phyloP scores from a whole-genome alignment of 2,888 invertebrate species.

The Xestoiulus laeticollis region DNA sequence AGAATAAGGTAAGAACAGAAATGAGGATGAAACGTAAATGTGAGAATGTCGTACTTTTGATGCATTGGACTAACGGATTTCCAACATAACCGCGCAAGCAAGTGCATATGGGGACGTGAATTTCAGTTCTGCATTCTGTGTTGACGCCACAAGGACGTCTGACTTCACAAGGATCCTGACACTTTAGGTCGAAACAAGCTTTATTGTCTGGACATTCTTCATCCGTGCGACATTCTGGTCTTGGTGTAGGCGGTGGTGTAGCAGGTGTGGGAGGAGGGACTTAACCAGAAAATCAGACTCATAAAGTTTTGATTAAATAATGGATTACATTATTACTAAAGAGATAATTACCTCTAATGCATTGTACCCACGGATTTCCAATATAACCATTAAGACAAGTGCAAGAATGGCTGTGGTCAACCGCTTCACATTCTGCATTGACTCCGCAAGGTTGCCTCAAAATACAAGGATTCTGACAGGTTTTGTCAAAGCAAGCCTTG shows the following conservation, averaged over 20 bases:
- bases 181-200: conserved; percentile 87
- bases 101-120: conserved; percentile 59
- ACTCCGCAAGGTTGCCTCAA: conserved; percentile 75
- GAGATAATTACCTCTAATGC: conserved; percentile 53
- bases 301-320: conserved; percentile 66
- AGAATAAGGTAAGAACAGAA: no score
- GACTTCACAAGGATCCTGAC: conserved; percentile 85
- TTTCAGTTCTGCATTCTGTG: conserved; percentile 72
- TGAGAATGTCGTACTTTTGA: conserved; percentile 70
- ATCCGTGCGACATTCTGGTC: conserved; percentile 7
- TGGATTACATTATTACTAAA: conserved; percentile 70
- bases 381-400: conserved; percentile 82
- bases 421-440: conserved; percentile 79
- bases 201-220: conserved; percentile 69
- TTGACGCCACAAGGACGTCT: conserved; percentile 72
- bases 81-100: conserved; percentile 67
- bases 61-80: conserved; percentile 68
- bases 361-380: conserved; percentile 75
- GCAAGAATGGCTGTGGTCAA: conserved; percentile 80
- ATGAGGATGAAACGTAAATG: no score
- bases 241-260: conserved; percentile 52
- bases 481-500: conserved; percentile 80
- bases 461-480: conserved; percentile 78
- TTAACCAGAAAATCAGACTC: not conserved
- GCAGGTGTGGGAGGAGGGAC: conserved; percentile 49